These are phyloP conservation scores for Cephus pygmeus DNA, from an alignment of 2,888 invertebrate species.

Conservation along the genomic window DNA sequence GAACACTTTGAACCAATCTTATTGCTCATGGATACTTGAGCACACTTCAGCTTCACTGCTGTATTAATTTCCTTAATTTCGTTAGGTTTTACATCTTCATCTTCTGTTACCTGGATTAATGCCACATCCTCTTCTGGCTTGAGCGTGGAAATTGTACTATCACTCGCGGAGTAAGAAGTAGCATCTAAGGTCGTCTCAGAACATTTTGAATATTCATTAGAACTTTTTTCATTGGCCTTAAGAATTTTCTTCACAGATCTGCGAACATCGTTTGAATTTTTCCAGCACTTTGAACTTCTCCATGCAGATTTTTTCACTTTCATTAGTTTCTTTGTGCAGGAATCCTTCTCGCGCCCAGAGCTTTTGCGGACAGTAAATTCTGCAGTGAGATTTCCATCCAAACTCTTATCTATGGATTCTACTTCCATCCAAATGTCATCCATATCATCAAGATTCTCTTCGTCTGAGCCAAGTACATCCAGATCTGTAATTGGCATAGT, in stretches of 20 bases:
- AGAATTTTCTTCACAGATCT: neutral
- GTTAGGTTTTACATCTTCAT: neutral
- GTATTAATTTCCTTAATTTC: neutral
- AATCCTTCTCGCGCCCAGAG: neutral
- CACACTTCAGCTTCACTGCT: neutral
- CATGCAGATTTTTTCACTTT: slow-evolving; percentile 10
- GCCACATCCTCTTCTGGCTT: neutral
- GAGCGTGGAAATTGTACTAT: neutral
- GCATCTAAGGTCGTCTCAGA: neutral
- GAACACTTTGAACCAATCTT: neutral
- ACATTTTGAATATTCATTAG: neutral
- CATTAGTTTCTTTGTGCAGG: neutral
- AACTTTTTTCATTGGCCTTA: neutral
- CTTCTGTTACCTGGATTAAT: neutral
- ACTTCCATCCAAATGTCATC: slow-evolving; percentile 52
- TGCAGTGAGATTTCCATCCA: slow-evolving; percentile 11
- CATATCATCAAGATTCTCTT: slow-evolving; percentile 44
- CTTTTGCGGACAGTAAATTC: neutral
- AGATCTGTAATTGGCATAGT: slow-evolving; percentile 45
- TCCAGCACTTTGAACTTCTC: slow-evolving; percentile 7
- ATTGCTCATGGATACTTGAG: neutral
- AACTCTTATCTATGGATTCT: slow-evolving; percentile 32
- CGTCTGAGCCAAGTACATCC: slow-evolving; percentile 42
- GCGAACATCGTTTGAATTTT: neutral
- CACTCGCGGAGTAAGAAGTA: neutral